phyloP scores from a whole-genome alignment of 2,113 vertebrate species.

The Poeciliopsis occidentalis region DNA sequence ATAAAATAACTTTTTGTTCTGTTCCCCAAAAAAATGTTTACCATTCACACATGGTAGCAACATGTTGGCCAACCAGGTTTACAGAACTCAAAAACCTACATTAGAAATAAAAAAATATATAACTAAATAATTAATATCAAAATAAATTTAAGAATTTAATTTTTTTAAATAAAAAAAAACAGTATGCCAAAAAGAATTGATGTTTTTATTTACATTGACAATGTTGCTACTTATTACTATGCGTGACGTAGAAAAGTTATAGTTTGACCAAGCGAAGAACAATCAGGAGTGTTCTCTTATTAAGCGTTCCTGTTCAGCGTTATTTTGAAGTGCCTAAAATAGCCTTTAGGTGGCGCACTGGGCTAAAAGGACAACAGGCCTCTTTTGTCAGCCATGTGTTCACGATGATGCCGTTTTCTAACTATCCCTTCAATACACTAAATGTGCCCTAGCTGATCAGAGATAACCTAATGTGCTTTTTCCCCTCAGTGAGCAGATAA shows the following conservation, averaged over 20 bases:
- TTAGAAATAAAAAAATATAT: background rate
- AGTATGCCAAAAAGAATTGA: background rate
- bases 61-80: background rate
- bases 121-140: background rate
- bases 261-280: conserved; percentile 23
- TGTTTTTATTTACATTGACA: background rate
- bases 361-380: conserved; percentile 55
- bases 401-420: conserved; percentile 67
- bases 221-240: background rate
- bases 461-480: conserved; percentile 43
- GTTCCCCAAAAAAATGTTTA: background rate
- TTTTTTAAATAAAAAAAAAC: no score
- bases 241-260: conserved; percentile 3
- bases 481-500: conserved; percentile 2
- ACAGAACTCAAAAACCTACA: background rate
- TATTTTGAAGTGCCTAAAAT: conserved; percentile 31
- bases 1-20: background rate
- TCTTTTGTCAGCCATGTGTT: conserved; percentile 78
- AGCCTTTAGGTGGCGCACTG: conserved; percentile 70
- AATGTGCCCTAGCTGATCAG: conserved; percentile 61
- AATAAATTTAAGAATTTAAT: background rate
- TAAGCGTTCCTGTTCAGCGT: conserved; percentile 41
- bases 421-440: conserved; percentile 67
- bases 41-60: background rate
- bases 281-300: conserved; percentile 64